Evolutionary conservation across 2,797 vertebrate genomes (phyloP).

Genomic region (Epinephelus coioides): DNA sequence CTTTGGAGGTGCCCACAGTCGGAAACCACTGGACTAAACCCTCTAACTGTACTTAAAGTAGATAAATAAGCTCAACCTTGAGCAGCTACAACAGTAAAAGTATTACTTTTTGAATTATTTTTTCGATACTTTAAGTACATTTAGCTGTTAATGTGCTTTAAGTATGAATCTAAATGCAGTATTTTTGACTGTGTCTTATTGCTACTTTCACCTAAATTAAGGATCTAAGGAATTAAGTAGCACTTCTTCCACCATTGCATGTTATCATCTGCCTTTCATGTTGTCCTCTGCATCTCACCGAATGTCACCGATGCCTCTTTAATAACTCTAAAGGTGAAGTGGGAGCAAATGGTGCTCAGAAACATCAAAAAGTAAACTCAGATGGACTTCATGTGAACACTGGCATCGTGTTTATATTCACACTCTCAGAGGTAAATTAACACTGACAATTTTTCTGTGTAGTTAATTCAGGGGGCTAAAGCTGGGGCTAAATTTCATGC

Average conservation of each 20-base stretch:
- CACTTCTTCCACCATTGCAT: too few relatives aligned
- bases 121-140: not conserved
- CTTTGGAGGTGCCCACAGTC: too few relatives aligned
- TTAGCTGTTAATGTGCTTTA: not conserved
- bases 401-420: constrained; percentile 37
- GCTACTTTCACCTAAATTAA: not conserved
- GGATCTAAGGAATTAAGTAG: too few relatives aligned
- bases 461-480: constrained; percentile 64
- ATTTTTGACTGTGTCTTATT: not conserved
- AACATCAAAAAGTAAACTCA: constrained; percentile 26
- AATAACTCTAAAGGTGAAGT: constrained; percentile 26
- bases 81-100: not conserved
- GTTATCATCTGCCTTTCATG: constrained; percentile 30
- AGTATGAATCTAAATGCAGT: not conserved
- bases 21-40: too few relatives aligned
- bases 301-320: constrained; percentile 52
- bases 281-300: constrained; percentile 15
- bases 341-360: constrained; percentile 34
- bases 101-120: not conserved
- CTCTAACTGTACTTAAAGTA: not conserved
- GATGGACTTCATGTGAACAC: constrained; percentile 27
- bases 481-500: constrained; percentile 73
- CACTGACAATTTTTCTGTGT: constrained; percentile 49
- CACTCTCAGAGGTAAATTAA: constrained; percentile 65
- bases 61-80: not conserved